A percentile compares a stretch with the other conserved stretches of the same genome.
Evolutionary conservation across 2,888 invertebrate genomes (phyloP).

Genomic region (Acleris emargana): DNA sequence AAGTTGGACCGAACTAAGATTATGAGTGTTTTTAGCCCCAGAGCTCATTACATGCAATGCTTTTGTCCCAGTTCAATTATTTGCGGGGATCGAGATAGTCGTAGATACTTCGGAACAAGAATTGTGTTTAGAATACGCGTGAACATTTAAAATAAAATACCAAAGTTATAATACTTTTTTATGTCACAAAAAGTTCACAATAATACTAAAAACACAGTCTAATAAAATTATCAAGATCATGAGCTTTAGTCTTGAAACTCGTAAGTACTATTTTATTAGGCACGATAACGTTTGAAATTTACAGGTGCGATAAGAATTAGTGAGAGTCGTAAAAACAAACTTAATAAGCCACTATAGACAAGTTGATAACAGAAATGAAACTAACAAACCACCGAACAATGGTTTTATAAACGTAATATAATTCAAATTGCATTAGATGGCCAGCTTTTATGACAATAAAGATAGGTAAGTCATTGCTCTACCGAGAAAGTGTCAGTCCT

Average conservation of each 20-base stretch:
- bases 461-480: no score
- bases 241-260: conserved; percentile 1
- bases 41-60: conserved; percentile 12
- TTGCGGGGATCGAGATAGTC: background rate
- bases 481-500: no score
- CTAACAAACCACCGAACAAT: background rate
- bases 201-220: background rate
- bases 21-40: conserved; percentile 53
- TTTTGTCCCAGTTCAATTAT: conserved; percentile 14
- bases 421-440: no score
- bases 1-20: conserved; percentile 63
- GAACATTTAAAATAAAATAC: background rate
- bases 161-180: background rate
- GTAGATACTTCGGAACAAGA: background rate
- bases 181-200: background rate
- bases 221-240: conserved; percentile 4
- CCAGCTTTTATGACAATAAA: no score
- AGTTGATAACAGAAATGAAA: background rate
- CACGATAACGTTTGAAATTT: conserved; percentile 4
- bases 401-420: background rate
- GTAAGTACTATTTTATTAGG: conserved; percentile 8
- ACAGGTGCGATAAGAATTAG: conserved; percentile 15
- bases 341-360: conserved; percentile 1
- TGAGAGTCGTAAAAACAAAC: conserved; percentile 2
- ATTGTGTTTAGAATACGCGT: background rate